These are phyloP conservation scores for Aotus griseimembra DNA, from an alignment of 2,797 vertebrate genomes.

Conservation along the genomic window DNA sequence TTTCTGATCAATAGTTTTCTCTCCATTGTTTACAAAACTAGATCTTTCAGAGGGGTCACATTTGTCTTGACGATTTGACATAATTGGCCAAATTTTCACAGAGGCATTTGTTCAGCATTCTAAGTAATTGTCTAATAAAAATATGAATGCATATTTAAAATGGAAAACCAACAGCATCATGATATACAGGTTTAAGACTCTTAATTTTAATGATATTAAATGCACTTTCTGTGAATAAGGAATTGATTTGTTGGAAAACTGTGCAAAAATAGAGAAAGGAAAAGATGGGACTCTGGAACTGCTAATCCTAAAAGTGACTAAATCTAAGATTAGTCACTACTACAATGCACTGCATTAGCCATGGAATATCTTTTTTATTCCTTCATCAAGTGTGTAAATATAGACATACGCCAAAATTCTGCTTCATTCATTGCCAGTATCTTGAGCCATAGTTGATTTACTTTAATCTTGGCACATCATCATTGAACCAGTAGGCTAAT, in stretches of 20 bases:
- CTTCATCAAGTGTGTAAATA: not conserved
- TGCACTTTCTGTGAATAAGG: not conserved
- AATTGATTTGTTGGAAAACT: slow-evolving; percentile 1
- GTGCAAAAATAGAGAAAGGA: not conserved
- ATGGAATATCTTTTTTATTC: not conserved
- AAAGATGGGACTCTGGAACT: not conserved
- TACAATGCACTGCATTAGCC: not conserved
- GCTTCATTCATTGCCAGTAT: not conserved
- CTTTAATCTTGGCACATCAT: not conserved
- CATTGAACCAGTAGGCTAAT: not conserved
- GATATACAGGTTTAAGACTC: not conserved
- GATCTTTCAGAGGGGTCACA: not conserved
- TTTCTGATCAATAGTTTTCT: slow-evolving; percentile 46
- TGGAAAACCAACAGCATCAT: not conserved
- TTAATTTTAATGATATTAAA: not conserved
- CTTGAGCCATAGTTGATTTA: not conserved
- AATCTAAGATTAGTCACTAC: not conserved
- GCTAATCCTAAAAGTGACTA: not conserved
- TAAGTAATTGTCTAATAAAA: slow-evolving; percentile 34
- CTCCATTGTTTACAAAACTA: not conserved
- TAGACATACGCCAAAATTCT: not conserved
- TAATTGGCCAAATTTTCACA: slow-evolving; percentile 32
- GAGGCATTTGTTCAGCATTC: not conserved
- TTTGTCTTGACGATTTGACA: slow-evolving; percentile 44
- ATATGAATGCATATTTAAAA: not conserved